Base-by-base conservation (phyloP, 1,140 invertebrate species). In the Bradysia coprophila region DNA sequence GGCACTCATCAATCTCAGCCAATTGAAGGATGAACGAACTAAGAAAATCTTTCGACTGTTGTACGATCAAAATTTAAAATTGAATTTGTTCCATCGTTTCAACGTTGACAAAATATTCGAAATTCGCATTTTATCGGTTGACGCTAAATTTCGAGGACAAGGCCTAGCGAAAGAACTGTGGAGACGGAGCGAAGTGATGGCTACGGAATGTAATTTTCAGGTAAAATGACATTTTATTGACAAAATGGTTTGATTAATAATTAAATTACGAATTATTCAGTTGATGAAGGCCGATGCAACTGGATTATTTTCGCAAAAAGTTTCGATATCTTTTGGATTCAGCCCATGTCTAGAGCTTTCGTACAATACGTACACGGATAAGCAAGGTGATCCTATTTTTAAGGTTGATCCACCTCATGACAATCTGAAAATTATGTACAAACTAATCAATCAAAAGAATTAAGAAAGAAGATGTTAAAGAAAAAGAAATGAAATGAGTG, bases 261-360 rank as follows among this genome's bases (percentile, higher is more conserved):
- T 33, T 31, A 28, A 22, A 36, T 20, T 18, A 20, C 20, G 24
- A 10, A 4, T 36, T 46, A 62, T 65, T 3, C 61, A 81, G 78
- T 48, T 84, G 11, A 72, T 84, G 40, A 84, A 84, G 56, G 75
- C 73, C 16, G 82, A 85, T 50, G 78, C 81, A 3, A 86, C 82
- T 1, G 80, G 81, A 16, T 64, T 76, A 0, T 86, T 70, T 50
- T 84, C 81, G 0, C 80, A 85, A 51, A 78, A 74, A 49, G 76
- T 81, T 18, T 72, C 74, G 38, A 65, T 68, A 51, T 75, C 71
- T 18, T 60, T 75, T 13, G 81, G 78, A 1, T 73, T 83, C 45
- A 59, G 69, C 38, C 67, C 69, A 1, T 59, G 77, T 19, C 63
- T 69, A 13, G 72, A 75, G 44, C 68, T 83, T 6, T 61, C 61